phyloP scores from a whole-genome alignment of 2,888 invertebrate species.

The Drosophila phalerata region DNA sequence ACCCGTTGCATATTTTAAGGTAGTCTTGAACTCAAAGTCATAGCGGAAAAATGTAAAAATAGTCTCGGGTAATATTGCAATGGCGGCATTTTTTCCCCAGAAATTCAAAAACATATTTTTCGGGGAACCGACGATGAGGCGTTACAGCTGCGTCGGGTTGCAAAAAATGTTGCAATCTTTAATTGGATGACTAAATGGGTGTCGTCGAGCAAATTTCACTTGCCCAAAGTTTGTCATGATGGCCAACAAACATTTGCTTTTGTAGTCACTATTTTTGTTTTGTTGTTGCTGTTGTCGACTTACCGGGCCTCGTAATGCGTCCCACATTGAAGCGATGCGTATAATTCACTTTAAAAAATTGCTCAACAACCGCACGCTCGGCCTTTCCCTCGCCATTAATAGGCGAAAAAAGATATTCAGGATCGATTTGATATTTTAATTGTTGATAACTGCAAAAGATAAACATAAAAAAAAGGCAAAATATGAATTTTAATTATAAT shows the following conservation, averaged over 20 bases:
- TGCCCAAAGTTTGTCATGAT: constrained; percentile 46
- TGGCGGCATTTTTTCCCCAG: constrained; percentile 8
- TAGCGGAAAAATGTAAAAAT: constrained; percentile 28
- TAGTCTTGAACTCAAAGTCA: constrained; percentile 53
- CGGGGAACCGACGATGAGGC: constrained; percentile 9
- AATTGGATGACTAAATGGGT: constrained; percentile 45
- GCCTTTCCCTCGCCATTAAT: constrained; percentile 93
- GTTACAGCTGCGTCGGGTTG: constrained; percentile 23
- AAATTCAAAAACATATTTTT: constrained; percentile 18
- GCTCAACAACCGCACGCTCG: constrained; percentile 93
- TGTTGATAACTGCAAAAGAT: constrained; percentile 88
- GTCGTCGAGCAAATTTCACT: constrained; percentile 53
- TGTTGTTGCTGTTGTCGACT: constrained; percentile 65
- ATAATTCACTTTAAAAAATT: constrained; percentile 95
- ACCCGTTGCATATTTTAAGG: constrained; percentile 21
- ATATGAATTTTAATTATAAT: neutral
- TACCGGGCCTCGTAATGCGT: constrained; percentile 94
- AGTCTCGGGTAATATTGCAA: constrained; percentile 11
- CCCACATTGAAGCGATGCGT: constrained; percentile 94
- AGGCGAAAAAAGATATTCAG: constrained; percentile 96
- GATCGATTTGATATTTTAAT: constrained; percentile 95
- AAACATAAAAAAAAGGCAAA: constrained; percentile 15
- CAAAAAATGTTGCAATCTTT: constrained; percentile 63
- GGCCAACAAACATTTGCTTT: constrained; percentile 10
- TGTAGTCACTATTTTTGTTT: neutral